phyloP scores from a whole-genome alignment of 2,113 vertebrate species.

The Tetrax tetrax region DNA sequence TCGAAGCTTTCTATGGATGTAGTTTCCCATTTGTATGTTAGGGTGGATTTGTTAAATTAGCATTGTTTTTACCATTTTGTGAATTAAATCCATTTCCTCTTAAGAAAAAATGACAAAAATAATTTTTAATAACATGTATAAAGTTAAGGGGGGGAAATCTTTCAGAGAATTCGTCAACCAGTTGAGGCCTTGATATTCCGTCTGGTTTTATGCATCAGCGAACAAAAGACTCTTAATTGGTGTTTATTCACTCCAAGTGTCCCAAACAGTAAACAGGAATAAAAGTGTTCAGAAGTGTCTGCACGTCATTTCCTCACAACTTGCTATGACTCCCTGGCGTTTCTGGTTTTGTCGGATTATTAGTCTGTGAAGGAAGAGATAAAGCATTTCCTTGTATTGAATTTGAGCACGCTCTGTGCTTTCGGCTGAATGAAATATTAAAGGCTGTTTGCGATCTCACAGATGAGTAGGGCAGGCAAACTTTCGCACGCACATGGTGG shows the following conservation, averaged over 20 bases:
- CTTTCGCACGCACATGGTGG: conserved; percentile 73
- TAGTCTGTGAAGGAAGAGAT: conserved; percentile 78
- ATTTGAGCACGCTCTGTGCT: conserved; percentile 80
- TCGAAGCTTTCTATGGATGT: fast-evolving
- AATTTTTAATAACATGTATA: not conserved
- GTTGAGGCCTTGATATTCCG: not conserved
- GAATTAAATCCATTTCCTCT: not conserved
- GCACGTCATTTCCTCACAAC: conserved; percentile 62
- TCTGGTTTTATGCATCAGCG: not conserved
- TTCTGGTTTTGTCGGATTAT: conserved; percentile 74
- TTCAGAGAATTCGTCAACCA: not conserved
- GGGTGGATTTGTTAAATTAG: not conserved
- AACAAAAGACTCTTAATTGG: not conserved
- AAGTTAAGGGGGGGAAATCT: not conserved
- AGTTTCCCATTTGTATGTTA: not conserved
- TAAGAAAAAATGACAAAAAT: not conserved
- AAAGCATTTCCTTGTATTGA: conserved; percentile 85
- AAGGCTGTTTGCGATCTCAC: conserved; percentile 83
- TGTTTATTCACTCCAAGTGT: conserved; percentile 51
- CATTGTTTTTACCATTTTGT: not conserved
- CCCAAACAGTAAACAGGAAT: conserved; percentile 56
- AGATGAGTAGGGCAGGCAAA: conserved; percentile 76
- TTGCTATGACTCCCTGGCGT: conserved; percentile 54
- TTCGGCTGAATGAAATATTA: conserved; percentile 88
- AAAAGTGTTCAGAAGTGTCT: conserved; percentile 42